Percentiles rank a stretch among this genome's conserved stretches.
Conservation (phyloP, 2,797 vertebrate species). For the Myripristis jacobus region DNA sequence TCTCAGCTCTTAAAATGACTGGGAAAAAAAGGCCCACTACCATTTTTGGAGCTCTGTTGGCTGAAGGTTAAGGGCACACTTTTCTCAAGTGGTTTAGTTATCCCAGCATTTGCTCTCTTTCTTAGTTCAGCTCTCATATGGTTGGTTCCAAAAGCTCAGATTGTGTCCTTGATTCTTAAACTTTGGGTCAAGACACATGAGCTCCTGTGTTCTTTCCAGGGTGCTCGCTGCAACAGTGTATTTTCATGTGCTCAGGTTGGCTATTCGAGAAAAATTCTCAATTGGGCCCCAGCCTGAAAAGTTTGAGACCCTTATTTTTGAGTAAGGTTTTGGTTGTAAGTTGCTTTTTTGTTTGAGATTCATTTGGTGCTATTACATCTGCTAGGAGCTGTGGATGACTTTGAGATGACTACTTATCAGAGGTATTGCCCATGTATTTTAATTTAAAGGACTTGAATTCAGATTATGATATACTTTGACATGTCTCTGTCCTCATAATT, state of each 20-base stretch:
- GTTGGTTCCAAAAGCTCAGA: constrained; percentile 7
- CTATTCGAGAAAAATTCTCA: no score
- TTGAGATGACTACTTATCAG: neutral
- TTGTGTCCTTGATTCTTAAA: neutral
- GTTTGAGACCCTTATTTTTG: no score
- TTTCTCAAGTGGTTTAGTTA: constrained; percentile 20
- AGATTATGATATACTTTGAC: neutral
- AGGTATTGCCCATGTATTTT: neutral
- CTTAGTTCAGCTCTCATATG: neutral
- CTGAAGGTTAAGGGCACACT: constrained; percentile 33
- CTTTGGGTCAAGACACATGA: neutral
- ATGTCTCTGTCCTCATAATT: no score
- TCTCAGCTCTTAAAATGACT: constrained; percentile 12
- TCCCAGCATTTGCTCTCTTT: constrained; percentile 4
- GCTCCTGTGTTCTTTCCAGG: no score
- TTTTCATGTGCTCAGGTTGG: neutral
- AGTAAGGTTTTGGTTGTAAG: neutral
- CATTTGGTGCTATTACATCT: neutral
- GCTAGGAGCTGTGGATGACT: neutral
- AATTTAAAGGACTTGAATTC: neutral
- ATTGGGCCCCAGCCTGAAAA: no score
- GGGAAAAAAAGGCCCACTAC: constrained; percentile 11
- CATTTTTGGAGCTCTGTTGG: constrained; percentile 45
- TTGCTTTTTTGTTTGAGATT: no score
- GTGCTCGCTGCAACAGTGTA: neutral